Evolutionary conservation across 2,888 invertebrate species (phyloP).

Genomic region (Psylliodes chrysocephalus): DNA sequence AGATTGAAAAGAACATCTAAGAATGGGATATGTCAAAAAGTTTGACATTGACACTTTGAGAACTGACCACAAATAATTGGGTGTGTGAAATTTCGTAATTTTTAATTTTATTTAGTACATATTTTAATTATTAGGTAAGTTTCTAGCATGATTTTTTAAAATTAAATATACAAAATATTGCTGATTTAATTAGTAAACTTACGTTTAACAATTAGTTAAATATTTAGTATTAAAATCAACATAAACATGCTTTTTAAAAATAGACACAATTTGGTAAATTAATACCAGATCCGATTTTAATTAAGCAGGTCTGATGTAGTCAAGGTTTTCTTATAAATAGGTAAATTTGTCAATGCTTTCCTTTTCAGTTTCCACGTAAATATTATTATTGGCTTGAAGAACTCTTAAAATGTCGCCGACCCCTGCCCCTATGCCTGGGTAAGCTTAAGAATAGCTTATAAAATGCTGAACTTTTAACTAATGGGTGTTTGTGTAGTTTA

Average conservation of each 20-base stretch:
- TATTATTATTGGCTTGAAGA: conserved; percentile 47
- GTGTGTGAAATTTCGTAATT: conserved; percentile 44
- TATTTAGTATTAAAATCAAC: not conserved
- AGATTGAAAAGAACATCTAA: conserved; percentile 11
- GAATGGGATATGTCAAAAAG: conserved; percentile 13
- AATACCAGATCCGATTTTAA: not conserved
- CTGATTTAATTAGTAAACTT: not conserved
- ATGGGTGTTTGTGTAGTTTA: conserved; percentile 18
- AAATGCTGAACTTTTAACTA: not conserved
- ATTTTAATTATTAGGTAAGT: conserved; percentile 23
- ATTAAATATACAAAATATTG: not conserved
- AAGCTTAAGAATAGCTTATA: conserved; percentile 49
- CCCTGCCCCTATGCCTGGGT: conserved; percentile 65
- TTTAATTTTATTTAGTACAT: conserved; percentile 1
- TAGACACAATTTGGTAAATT: conserved; percentile 1
- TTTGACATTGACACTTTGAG: conserved; percentile 26
- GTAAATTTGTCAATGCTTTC: conserved; percentile 33
- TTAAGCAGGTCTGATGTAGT: not conserved
- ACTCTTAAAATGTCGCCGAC: conserved; percentile 62
- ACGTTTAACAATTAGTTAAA: not conserved
- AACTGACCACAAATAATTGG: conserved; percentile 43
- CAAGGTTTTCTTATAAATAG: conserved; percentile 8
- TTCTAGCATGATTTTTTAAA: conserved; percentile 1
- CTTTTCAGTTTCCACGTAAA: conserved; percentile 49
- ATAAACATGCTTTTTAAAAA: conserved; percentile 1